Conservation (phyloP, 2,797 vertebrate species). For the Dallia pectoralis region DNA sequence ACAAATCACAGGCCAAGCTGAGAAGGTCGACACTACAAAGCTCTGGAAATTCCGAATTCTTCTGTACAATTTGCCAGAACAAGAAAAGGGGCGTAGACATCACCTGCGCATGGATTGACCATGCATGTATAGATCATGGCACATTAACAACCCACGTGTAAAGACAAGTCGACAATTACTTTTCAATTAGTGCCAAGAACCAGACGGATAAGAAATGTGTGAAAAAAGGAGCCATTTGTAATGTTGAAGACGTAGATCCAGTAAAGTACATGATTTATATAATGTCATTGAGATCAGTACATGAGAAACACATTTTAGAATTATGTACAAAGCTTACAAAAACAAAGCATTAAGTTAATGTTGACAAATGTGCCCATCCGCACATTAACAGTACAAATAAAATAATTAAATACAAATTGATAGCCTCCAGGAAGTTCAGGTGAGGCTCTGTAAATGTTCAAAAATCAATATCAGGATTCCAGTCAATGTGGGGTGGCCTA, state of each 20-base stretch:
- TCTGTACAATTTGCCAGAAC: too few species aligned
- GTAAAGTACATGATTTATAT: constrained; percentile 7
- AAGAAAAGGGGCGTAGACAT: too few species aligned
- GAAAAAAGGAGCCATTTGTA: not conserved
- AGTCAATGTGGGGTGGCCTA: not conserved
- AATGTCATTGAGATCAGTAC: constrained; percentile 21
- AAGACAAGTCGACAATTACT: too few species aligned
- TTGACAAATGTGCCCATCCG: not conserved
- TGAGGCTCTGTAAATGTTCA: constrained; percentile 14
- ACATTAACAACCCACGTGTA: too few species aligned
- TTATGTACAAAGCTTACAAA: constrained; percentile 22
- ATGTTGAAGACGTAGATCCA: not conserved
- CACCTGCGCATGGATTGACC: too few species aligned
- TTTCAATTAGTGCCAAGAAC: too few species aligned
- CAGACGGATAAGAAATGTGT: too few species aligned
- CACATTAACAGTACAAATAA: constrained; percentile 13
- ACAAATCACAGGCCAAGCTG: too few species aligned
- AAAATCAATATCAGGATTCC: constrained; percentile 1
- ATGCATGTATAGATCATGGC: too few species aligned
- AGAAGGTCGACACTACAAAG: too few species aligned
- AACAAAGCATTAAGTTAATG: constrained; percentile 24
- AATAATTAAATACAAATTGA: constrained; percentile 19
- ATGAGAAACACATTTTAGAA: constrained; percentile 1
- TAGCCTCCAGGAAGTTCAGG: constrained; percentile 15
- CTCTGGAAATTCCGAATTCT: too few species aligned